Evolutionary conservation across 2,888 invertebrate genomes (phyloP), one percentile per base, ranked within the genome.

Genomic region (Pollenia amentaria): DNA sequence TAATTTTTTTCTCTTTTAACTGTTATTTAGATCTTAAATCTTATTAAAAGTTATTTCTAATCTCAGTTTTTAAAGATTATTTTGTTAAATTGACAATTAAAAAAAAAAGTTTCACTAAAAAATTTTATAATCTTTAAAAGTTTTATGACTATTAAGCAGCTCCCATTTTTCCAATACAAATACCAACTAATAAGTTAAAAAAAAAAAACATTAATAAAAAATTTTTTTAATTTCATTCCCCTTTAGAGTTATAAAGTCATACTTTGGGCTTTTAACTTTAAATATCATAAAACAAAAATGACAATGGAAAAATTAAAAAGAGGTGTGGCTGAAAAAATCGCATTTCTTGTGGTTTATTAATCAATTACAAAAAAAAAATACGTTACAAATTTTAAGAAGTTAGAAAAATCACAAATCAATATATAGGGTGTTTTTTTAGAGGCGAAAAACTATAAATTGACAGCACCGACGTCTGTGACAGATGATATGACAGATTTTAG

Each of bases 321-420:
- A 80, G 80, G 80, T 57, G 80, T 65, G 80, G 29, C 55, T n/a
- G n/a, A 55, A n/a, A 12, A 44, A 73, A 60, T 8, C 44, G 57
- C 44, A 64, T 77, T 67, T 67, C 8, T 1, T 16, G 57, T 53
- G 46, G 18, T 38, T 46, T 57, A 60, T 18, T 21, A 64, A 46
- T 1, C n/a, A 46, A 60, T 4, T 7, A 62, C 29, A 18, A 44
- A 48, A 44, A 46, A n/a, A 18, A 75, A 60, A 69, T 62, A 38
- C 53, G 60, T 82, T 69, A 76, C 18, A 76, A 69, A 82, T 69
- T 53, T 81, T 3, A 62, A 18, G 16, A 38, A 29, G 1, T 40
- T 8, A 4, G 29, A 78, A 18, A 72, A 67, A 57, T 53, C 7
- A 14, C 40, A 57, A 65, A 55, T 69, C 12, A 67, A 60, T 69